Conservation (phyloP, 1,140 invertebrate genomes). For the Homarus americanus region DNA sequence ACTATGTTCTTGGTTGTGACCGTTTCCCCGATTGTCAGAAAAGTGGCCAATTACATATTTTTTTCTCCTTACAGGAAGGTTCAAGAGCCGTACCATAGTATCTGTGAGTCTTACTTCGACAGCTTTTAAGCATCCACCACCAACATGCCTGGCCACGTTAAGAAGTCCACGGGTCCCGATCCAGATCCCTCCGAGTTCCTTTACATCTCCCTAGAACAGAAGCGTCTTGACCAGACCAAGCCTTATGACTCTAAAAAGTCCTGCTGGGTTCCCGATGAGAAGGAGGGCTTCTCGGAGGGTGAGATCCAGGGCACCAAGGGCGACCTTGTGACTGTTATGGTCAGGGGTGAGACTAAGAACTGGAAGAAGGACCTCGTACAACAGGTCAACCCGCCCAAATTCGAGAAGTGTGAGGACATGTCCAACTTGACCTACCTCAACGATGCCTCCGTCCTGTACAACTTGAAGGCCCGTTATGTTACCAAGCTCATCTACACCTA, state of each 20-base stretch:
- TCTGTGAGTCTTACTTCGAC: conserved; percentile 40
- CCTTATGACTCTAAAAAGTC: conserved; percentile 67
- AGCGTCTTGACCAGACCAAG: conserved; percentile 66
- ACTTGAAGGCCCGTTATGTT: conserved; percentile 80
- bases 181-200: conserved; percentile 66
- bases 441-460: conserved; percentile 79
- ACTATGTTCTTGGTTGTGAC: no score
- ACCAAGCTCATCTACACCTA: conserved; percentile 63
- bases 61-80: conserved; percentile 26
- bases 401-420: conserved; percentile 68
- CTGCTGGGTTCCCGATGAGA: conserved; percentile 59
- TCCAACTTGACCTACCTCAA: conserved; percentile 70
- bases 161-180: conserved; percentile 58
- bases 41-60: no score
- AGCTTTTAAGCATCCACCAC: conserved; percentile 66
- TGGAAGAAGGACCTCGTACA: conserved; percentile 67
- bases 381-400: conserved; percentile 74
- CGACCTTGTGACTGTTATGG: conserved; percentile 65
- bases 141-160: conserved; percentile 66
- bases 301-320: conserved; percentile 63
- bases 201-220: conserved; percentile 58
- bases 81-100: conserved; percentile 41
- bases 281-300: conserved; percentile 60
- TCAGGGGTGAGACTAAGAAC: conserved; percentile 61
- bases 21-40: no score